Percentiles rank a stretch among this genome's conserved stretches.
Evolutionary conservation across 2,113 vertebrate genomes (phyloP).

Genomic region (Fulmarus glacialis): DNA sequence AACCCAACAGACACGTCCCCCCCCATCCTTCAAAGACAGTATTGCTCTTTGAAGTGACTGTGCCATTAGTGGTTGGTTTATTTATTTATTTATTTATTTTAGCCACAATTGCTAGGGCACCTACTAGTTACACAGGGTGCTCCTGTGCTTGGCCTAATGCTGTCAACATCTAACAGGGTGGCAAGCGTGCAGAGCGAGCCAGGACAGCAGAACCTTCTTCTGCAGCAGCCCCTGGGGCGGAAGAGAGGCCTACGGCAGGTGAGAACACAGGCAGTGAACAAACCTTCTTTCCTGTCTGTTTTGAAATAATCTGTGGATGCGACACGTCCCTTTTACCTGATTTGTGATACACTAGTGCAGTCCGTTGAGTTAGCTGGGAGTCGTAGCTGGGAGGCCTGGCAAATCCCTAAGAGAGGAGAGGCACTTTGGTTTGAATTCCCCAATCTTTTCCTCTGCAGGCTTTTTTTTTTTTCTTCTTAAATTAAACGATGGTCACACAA

Average conservation of each 20-base stretch:
- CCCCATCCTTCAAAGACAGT: slow-evolving; percentile 77
- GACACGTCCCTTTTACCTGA: not conserved
- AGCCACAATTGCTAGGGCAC: slow-evolving; percentile 38
- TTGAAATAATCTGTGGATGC: not conserved
- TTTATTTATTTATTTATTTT: not conserved
- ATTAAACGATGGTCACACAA: not conserved
- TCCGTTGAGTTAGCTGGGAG: not conserved
- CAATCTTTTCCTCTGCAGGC: not conserved
- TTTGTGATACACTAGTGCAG: not conserved
- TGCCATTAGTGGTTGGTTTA: slow-evolving; percentile 63
- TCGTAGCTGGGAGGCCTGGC: not conserved
- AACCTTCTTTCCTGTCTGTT: not conserved
- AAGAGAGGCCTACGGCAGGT: slow-evolving; percentile 96
- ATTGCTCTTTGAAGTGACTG: slow-evolving; percentile 78
- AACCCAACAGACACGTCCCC: slow-evolving; percentile 43
- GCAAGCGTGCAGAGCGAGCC: slow-evolving; percentile 98
- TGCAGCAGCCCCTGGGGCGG: slow-evolving; percentile 92
- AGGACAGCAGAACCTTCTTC: slow-evolving; percentile 93
- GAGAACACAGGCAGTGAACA: not conserved
- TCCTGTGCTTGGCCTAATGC: slow-evolving; percentile 32
- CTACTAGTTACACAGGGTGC: not conserved
- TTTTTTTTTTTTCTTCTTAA: not conserved
- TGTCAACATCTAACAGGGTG: slow-evolving; percentile 84
- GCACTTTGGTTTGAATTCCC: not conserved
- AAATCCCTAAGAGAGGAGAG: not conserved